A percentile compares a stretch with the other conserved stretches of the same genome.
phyloP scores from a whole-genome alignment of 1,140 invertebrate species.

The Macrocentrus cingulum region DNA sequence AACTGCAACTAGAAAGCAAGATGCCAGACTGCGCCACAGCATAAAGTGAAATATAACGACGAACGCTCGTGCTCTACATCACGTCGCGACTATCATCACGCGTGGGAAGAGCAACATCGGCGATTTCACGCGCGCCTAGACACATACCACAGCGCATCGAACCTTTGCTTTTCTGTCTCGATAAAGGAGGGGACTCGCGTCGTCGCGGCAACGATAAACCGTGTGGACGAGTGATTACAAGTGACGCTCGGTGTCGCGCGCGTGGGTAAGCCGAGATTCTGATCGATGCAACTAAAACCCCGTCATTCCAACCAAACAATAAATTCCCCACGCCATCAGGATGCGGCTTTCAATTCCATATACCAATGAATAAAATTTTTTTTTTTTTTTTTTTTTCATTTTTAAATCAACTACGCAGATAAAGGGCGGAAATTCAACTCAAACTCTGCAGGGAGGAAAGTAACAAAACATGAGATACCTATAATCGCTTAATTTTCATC shows the following conservation, averaged over 20 bases:
- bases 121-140: not conserved
- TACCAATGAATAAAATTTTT: too few species aligned
- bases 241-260: not conserved
- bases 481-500: too few species aligned
- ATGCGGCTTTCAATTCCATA: too few species aligned
- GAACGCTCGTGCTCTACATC: not conserved
- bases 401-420: too few species aligned
- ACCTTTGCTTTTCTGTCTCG: conserved; percentile 14
- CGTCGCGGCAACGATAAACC: conserved; percentile 4
- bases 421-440: too few species aligned
- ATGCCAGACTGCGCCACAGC: not conserved
- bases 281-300: not conserved
- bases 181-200: too few species aligned
- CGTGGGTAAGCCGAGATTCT: not conserved
- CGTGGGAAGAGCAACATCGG: not conserved
- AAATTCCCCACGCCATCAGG: conserved; percentile 4
- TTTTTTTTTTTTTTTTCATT: too few species aligned
- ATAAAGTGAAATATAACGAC: not conserved
- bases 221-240: not conserved
- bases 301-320: not conserved
- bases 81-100: not conserved
- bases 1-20: not conserved
- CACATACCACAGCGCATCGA: conserved; percentile 4
- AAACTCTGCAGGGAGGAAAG: too few species aligned
- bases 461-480: too few species aligned